These are phyloP conservation scores for Machimus rusticus DNA, from an alignment of 2,888 invertebrate species.

Conservation along the genomic window DNA sequence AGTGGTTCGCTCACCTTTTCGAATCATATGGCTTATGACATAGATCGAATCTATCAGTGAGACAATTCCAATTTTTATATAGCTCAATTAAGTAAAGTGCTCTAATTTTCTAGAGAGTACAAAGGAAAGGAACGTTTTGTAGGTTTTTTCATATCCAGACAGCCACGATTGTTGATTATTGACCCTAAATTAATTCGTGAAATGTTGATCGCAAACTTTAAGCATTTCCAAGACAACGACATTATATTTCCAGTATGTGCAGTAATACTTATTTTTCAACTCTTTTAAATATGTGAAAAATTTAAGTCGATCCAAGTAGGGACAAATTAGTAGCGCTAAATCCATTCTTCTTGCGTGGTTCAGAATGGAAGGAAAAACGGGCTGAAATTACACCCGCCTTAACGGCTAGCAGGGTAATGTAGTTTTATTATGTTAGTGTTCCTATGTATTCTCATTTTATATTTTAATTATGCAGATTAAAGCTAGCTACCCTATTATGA, in stretches of 20 bases:
- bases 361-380: slow-evolving; percentile 64
- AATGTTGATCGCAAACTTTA: slow-evolving; percentile 57
- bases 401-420: slow-evolving; percentile 62
- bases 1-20: slow-evolving; percentile 26
- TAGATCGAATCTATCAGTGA: not conserved
- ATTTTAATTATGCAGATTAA: slow-evolving; percentile 56
- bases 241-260: not conserved
- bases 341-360: slow-evolving; percentile 63
- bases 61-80: not conserved
- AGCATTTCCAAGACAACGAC: slow-evolving; percentile 50
- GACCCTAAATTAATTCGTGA: slow-evolving; percentile 56
- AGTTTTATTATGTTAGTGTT: not conserved
- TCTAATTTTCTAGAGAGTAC: slow-evolving; percentile 20
- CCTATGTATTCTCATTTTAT: not conserved
- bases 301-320: slow-evolving; percentile 57
- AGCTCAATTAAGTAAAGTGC: not conserved
- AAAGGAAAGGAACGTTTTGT: slow-evolving; percentile 50
- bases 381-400: slow-evolving; percentile 65
- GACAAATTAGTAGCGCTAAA: slow-evolving; percentile 63
- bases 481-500: slow-evolving; percentile 64
- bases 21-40: not conserved
- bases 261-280: not conserved
- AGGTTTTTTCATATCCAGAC: slow-evolving; percentile 54
- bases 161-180: slow-evolving; percentile 53
- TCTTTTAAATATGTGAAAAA: slow-evolving; percentile 30